Base-by-base conservation (phyloP, 2,113 vertebrate genomes). In the Aplodontia rufa region DNA sequence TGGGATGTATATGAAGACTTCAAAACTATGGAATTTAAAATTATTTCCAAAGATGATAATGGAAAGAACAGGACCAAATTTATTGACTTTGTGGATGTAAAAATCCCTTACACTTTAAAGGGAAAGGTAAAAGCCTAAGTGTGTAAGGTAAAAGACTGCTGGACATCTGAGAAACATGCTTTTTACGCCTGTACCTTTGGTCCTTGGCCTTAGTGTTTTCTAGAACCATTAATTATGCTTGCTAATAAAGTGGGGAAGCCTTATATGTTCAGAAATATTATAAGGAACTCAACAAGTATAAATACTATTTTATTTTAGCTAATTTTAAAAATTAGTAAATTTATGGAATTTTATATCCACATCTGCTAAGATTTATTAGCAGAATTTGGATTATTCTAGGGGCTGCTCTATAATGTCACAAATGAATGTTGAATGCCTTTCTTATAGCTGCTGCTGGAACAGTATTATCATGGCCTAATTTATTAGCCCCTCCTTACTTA, bases 21-120 rank as follows among this genome's bases (percentile, higher is more conserved):
- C 40, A 87, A 76, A n/a, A 91, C 40, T 90, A 72, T 81, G 47
- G 66, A 19, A 91, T 55, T 92, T 93, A 79, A 96, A 97, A 96
- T 97, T 93, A 96, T 94, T 97, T 90, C 90, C 47, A 11, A 92
- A 96, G 72, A 51, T 3, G 51, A 51, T 74, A 86, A 92, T 62
- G 64, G 62, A 83, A 51, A 71, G 78, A 93, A 82, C 1, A 83
- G 76, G n/a, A 92, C 83, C 35, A 93, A 81, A 75, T 42, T 69
- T 84, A 91, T 26, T 42, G 51, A 94, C 81, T 78, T 87, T 92
- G 66, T 94, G 62, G 72, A 55, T 86, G 86, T 68, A 68, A 71
- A 92, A 91, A 93, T 86, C 83, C 91, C 90, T 91, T 64, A 79
- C 7, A 96, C 45, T 97, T 45, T 81, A 94, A 71, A 80, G 55